These are phyloP conservation scores for Lamproptera curius DNA, from an alignment of 2,888 invertebrate species.

Conservation along the genomic window DNA sequence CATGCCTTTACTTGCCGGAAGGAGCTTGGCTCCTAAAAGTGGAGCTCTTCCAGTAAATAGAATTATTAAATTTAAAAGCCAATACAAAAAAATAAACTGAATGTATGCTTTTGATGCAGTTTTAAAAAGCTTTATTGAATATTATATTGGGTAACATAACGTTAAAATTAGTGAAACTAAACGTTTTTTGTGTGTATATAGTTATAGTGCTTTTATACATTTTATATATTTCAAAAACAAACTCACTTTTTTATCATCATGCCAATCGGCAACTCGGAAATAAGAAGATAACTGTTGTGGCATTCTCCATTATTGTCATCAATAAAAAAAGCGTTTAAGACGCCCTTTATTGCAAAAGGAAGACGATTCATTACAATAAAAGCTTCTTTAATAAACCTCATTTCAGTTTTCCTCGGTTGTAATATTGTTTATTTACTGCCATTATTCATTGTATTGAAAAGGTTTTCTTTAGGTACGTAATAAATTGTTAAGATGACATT, in stretches of 20 bases:
- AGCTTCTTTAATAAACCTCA: background rate
- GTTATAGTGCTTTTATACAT: background rate
- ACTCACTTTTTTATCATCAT: background rate
- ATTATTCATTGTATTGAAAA: background rate
- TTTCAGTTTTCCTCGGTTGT: background rate
- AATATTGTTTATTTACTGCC: background rate
- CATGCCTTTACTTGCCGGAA: too few species aligned
- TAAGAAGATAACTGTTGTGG: background rate
- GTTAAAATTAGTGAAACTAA: background rate
- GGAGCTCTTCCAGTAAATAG: too few species aligned
- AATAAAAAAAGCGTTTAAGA: background rate
- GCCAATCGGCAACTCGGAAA: too few species aligned
- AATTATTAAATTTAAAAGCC: too few species aligned
- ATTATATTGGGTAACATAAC: background rate
- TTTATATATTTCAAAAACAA: background rate
- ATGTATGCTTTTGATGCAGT: too few species aligned
- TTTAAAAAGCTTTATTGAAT: background rate
- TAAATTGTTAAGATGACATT: too few species aligned
- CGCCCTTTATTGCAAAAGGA: background rate
- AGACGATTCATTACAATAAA: background rate
- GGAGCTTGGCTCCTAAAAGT: too few species aligned
- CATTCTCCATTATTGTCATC: background rate
- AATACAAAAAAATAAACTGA: too few species aligned
- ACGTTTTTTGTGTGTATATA: background rate
- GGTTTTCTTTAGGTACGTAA: background rate